These are phyloP conservation scores for Fulica atra DNA, from an alignment of 2,113 vertebrate species.

Conservation along the genomic window DNA sequence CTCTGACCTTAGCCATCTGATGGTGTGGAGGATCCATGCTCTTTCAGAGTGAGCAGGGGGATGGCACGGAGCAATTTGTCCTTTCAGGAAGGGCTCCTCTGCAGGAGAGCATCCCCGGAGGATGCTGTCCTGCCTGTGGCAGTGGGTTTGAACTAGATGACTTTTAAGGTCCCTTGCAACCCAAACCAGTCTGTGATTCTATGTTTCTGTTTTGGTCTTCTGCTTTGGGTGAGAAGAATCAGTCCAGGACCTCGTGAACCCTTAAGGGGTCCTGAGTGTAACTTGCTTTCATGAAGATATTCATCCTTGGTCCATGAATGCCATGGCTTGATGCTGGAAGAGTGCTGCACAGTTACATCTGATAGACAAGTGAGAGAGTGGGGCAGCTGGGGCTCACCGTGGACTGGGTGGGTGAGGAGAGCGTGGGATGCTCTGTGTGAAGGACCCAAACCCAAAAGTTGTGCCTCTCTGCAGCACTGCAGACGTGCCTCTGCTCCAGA, in stretches of 20 bases:
- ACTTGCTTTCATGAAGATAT: background rate
- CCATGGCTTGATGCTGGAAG: background rate
- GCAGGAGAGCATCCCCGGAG: too few species aligned
- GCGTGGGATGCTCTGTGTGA: background rate
- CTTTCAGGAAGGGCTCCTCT: background rate
- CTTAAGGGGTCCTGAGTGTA: background rate
- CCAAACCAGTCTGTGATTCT: too few species aligned
- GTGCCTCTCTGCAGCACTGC: background rate
- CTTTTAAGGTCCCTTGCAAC: too few species aligned
- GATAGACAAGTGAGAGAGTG: background rate
- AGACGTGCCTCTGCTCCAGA: background rate
- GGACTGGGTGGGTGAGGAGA: background rate
- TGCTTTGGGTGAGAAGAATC: background rate
- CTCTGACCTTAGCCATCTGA: background rate
- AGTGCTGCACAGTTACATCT: background rate
- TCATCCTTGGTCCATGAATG: background rate
- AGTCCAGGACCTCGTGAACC: background rate
- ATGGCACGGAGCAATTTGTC: background rate
- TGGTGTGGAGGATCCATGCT: background rate
- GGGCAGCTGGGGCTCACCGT: background rate
- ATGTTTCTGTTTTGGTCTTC: background rate
- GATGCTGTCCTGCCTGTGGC: too few species aligned
- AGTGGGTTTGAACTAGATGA: too few species aligned
- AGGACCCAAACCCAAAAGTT: fast-evolving
- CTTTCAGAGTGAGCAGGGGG: background rate